Base-by-base conservation (phyloP, 2,113 vertebrate species). In the Hemichromis elongatus region DNA sequence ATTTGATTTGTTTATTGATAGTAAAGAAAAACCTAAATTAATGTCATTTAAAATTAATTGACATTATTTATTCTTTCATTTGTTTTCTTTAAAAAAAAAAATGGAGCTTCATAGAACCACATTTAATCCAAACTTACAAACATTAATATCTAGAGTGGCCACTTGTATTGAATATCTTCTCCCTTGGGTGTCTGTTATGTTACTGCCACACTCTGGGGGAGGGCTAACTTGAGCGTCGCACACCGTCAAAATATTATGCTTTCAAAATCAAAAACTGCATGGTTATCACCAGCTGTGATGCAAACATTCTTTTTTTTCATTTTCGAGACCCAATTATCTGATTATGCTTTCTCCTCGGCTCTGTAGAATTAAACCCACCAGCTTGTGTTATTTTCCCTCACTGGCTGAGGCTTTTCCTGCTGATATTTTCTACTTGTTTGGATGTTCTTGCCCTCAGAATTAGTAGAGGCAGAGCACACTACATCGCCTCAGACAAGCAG, bases 401-500 rank as follows among this genome's bases (percentile, higher is more conserved):
- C 80, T 83, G 83, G 63, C 81, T 77, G 77, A 66, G 50, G 45
- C 53, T 66, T 87, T 80, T 83, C 56, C 45, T 53, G 80, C 78
- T 89, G 85, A 81, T 90, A 89, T 91, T 82, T 89, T 83, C 40
- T 21, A 42, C 42, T 85, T 88, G 82, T 91, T 89, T 88, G 82
- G 73, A 85, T 92, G 91, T 87, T 93, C 83, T 84, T 90, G 55
- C 82, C 40, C 55, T 61, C 73, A 80, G 88, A 90, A 93, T 94
- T 90, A 91, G 79, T 63, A 53, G 47, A 81, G 80, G 73, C 85
- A 80, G 82, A 82, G 54, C 47, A 56, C 68, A 80, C 35, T 87
- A 80, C 81, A 91, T 88, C 84, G 82, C 79, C 63, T 66, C 57
- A 75, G 89, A 91, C 85, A 82, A 73, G 78, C 56, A 78, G 89